A percentile compares a stretch with the other conserved stretches of the same genome.
These are phyloP conservation scores for Phylloscopus trochilus DNA, from an alignment of 2,113 vertebrate genomes.

Conservation along the genomic window DNA sequence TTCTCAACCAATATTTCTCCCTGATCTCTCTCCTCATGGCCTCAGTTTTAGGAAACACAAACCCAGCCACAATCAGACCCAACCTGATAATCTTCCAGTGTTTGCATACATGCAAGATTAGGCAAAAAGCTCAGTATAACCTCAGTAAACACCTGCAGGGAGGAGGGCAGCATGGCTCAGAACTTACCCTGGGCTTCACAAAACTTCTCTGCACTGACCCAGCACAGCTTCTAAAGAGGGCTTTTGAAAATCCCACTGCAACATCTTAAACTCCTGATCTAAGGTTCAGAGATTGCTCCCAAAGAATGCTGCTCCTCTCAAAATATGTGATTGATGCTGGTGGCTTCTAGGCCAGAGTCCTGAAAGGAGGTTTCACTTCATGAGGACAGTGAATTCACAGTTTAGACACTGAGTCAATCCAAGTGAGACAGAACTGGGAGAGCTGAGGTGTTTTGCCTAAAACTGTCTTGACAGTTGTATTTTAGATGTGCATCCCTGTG, in stretches of 20 bases:
- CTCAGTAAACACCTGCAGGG: not conserved
- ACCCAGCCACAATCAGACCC: not conserved
- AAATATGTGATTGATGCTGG: rapidly evolving
- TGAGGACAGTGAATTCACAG: not conserved
- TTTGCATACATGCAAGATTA: not conserved
- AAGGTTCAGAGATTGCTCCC: not conserved
- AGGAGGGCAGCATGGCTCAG: not conserved
- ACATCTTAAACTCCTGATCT: not conserved
- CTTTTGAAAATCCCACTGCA: not conserved
- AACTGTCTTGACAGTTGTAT: not conserved
- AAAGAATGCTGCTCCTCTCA: not conserved
- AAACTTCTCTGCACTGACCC: not conserved
- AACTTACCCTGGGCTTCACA: not conserved
- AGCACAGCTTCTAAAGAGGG: not conserved
- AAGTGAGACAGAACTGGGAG: not conserved
- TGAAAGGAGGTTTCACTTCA: not conserved
- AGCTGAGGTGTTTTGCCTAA: not conserved
- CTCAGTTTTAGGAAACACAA: not conserved
- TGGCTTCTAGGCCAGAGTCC: not conserved
- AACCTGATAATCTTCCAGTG: not conserved
- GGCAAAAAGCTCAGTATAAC: not conserved
- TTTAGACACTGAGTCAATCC: not conserved
- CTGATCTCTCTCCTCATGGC: not conserved
- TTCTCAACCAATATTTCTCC: not conserved
- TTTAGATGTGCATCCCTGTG: not conserved